Evolutionary conservation across 2,797 vertebrate species (phyloP).

Genomic region (Echiichthys vipera): DNA sequence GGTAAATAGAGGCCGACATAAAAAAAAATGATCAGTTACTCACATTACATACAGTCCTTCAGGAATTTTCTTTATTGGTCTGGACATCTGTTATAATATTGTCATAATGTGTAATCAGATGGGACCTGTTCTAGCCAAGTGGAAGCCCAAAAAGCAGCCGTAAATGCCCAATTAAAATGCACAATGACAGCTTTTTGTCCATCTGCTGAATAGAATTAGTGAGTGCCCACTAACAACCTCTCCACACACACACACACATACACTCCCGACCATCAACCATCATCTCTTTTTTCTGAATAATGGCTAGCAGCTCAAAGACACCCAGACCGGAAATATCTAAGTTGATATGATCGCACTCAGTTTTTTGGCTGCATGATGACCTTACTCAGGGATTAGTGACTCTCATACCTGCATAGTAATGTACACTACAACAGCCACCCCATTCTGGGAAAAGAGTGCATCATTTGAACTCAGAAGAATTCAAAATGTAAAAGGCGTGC

Average conservation of each 20-base stretch:
- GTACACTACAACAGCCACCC: constrained; percentile 36
- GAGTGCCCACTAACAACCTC: constrained; percentile 31
- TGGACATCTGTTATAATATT: constrained; percentile 99
- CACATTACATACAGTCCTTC: constrained; percentile 96
- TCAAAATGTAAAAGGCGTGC: constrained; percentile 65
- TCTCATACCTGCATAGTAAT: constrained; percentile 44
- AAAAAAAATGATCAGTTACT: constrained; percentile 99
- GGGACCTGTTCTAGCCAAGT: constrained; percentile 94
- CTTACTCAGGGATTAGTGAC: constrained; percentile 52
- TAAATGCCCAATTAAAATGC: constrained; percentile 97
- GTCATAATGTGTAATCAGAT: constrained; percentile 99
- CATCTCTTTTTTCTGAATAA: constrained; percentile 52
- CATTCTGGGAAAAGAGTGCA: constrained; percentile 58
- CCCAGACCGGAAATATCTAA: constrained; percentile 42
- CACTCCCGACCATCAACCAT: constrained; percentile 35
- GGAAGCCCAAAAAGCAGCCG: constrained; percentile 93
- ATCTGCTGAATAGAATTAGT: constrained; percentile 91
- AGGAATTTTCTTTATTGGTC: constrained; percentile 99
- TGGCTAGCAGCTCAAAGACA: constrained; percentile 51
- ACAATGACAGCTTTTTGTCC: constrained; percentile 97
- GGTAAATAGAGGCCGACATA: constrained; percentile 92
- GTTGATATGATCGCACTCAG: constrained; percentile 28
- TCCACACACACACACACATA: constrained; percentile 12
- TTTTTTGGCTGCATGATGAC: constrained; percentile 44
- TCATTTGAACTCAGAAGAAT: constrained; percentile 75